Evolutionary conservation across 2,797 vertebrate species (phyloP).

Genomic region (Cryptoblepharus egeriae): DNA sequence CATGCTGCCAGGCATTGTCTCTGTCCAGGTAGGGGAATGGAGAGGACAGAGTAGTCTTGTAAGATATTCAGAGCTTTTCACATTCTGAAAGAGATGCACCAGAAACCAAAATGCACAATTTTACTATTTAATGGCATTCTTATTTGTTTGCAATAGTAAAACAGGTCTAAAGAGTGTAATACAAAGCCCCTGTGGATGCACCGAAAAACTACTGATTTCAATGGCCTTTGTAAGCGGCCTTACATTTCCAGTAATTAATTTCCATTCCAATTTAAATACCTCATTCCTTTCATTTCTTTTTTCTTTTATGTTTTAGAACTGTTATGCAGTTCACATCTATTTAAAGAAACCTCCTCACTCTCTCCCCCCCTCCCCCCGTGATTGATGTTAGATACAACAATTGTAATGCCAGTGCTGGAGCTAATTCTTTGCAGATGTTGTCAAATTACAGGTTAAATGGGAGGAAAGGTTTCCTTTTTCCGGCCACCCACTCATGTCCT

Average conservation of each 20-base stretch:
- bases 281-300: constrained; percentile 62
- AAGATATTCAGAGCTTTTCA: too few species aligned
- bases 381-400: constrained; percentile 93
- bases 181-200: background rate
- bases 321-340: constrained; percentile 82
- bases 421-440: constrained; percentile 95
- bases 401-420: constrained; percentile 84
- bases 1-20: too few species aligned
- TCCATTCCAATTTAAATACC: constrained; percentile 64
- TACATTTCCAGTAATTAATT: constrained; percentile 69
- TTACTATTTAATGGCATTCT: constrained; percentile 21
- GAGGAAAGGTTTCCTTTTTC: constrained; percentile 79
- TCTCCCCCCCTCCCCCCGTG: too few species aligned
- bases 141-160: constrained; percentile 54
- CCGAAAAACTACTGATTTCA: constrained; percentile 5
- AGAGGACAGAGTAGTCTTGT: too few species aligned
- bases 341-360: constrained; percentile 85
- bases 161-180: constrained; percentile 37
- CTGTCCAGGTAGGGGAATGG: too few species aligned
- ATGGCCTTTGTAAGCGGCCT: constrained; percentile 13
- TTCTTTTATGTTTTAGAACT: constrained; percentile 81
- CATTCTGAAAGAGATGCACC: background rate
- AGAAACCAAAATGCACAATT: background rate
- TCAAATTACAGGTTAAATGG: constrained; percentile 86
- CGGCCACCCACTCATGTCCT: constrained; percentile 89